Base-by-base conservation (phyloP, 2,797 vertebrate genomes). In the Paratrypauchen microcephalus region DNA sequence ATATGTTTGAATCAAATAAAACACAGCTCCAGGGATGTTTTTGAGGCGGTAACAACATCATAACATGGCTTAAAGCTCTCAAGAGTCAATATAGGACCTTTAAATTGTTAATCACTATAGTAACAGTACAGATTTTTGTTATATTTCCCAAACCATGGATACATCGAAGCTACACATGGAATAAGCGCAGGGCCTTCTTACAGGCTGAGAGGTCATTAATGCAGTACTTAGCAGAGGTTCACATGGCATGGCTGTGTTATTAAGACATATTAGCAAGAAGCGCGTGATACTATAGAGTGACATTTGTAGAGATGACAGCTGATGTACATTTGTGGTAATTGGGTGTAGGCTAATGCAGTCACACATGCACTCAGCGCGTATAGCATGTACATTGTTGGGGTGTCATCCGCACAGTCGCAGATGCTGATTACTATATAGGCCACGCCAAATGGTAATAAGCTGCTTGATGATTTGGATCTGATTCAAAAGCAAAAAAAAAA, bases 281-380 rank as follows among this genome's bases (percentile, higher is more conserved):
- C 2, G 21, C 15, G 41, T 45, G 61, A 47, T 28, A 28, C 41
- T 64, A 19, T 39, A 68, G 56, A 68, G 23, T 57, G 66, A 57
- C 56, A 58, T 68, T 68, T 36, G 55, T 36, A 28, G 28, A 56
- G 66, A 58, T 59, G 65, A 66, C 65, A 54, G 64, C 30, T 66
- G 64, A 66, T 54, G 64, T 50, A 66, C 65, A 66, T 56, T 55
- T 56, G 52, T 56, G 24, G 13, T 69, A 69, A 61, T 36, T 64
- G 52, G 36, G 63, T 41, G 64, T 21, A 23, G 4, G 69, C 28
- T n/a, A 56, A 39, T 65, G 52, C 28, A 48, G 48, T 6, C 50
- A 65, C 52, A 36, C 48, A 24, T 56, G 36, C 47, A 39, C 41
- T 52, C 21, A 57, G 63, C 63, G 19, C 58, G 24, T 52, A 30